Evolutionary conservation across 2,888 invertebrate genomes (phyloP).

Genomic region (Lampropteryx suffumata): DNA sequence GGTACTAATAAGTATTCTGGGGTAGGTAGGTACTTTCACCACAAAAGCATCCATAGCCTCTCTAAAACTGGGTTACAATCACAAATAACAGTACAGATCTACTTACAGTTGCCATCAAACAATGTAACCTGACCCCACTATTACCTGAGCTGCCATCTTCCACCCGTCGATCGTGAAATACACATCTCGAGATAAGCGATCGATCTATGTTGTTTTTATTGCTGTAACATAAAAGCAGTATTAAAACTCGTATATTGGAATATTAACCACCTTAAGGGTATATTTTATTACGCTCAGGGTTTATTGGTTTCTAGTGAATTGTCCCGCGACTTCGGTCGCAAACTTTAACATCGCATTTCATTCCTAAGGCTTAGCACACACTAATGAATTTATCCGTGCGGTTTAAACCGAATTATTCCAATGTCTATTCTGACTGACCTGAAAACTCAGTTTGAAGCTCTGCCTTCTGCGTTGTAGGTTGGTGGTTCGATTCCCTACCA

Average conservation of each 20-base stretch:
- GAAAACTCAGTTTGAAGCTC: no score
- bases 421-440: no score
- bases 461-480: no score
- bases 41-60: background rate
- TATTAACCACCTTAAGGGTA: conserved; percentile 38
- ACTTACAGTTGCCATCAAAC: background rate
- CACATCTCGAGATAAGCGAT: conserved; percentile 31
- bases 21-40: background rate
- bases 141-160: conserved; percentile 4
- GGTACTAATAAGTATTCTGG: no score
- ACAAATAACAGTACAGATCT: conserved; percentile 10
- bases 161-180: conserved; percentile 17
- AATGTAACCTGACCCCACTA: background rate
- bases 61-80: conserved; percentile 12
- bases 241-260: conserved; percentile 42
- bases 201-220: conserved; percentile 54
- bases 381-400: no score
- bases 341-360: no score
- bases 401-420: no score
- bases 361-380: no score
- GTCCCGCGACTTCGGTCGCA: background rate
- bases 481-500: no score
- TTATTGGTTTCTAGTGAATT: conserved; percentile 15
- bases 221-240: conserved; percentile 45
- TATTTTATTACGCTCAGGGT: conserved; percentile 23